Conservation (phyloP, 2,113 vertebrate genomes). For the Elanus axillaris region DNA sequence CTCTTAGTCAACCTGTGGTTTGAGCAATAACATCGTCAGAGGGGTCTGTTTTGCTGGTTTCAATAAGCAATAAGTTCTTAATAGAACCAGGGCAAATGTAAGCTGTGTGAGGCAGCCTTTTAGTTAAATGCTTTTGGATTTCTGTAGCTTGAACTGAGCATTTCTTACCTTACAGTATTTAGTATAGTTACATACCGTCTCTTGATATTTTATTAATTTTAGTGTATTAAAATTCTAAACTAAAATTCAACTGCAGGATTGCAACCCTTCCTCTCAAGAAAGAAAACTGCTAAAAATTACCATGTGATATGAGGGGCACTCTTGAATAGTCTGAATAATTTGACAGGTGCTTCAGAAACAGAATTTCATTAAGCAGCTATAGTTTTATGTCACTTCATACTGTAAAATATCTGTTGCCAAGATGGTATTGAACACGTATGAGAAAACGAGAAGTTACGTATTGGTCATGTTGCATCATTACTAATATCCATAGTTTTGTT, state of each 20-base stretch:
- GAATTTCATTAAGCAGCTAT: not conserved
- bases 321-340: not conserved
- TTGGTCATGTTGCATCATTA: not conserved
- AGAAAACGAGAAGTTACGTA: not conserved
- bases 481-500: not conserved
- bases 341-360: not conserved
- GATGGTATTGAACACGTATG: not conserved
- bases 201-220: not conserved
- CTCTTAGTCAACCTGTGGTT: slow-evolving; percentile 18
- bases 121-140: not conserved
- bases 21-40: not conserved
- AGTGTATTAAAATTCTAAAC: not conserved
- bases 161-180: not conserved
- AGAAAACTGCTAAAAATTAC: not conserved
- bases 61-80: not conserved
- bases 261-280: not conserved
- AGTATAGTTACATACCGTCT: not conserved
- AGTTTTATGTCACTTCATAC: not conserved
- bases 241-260: not conserved
- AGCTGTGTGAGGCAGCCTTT: not conserved
- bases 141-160: not conserved
- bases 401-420: not conserved
- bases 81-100: not conserved
- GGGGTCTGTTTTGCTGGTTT: slow-evolving; percentile 15
- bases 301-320: not conserved